Evolutionary conservation across 1,140 invertebrate genomes (phyloP), one percentile per base, ranked within the genome.

Genomic region (Bombus vancouverensis): DNA sequence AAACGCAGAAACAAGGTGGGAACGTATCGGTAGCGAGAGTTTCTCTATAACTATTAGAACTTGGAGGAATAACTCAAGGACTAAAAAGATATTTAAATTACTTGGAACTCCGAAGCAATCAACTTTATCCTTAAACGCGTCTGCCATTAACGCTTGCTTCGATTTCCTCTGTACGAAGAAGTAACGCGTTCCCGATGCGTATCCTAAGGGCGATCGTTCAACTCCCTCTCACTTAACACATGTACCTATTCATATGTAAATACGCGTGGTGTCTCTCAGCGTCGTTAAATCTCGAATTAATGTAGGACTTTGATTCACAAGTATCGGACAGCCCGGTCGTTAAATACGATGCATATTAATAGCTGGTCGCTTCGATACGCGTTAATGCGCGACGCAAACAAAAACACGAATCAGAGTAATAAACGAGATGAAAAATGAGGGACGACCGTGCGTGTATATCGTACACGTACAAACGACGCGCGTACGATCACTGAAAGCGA

Each of bases 281-380:
- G 59, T 84, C 76, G 42, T 85, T 80, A 71, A 85, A 47, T 59
- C 68, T 47, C 77, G 47, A 72, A 85, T 85, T 80, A 85, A 85
- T 73, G 76, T 37, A 73, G 32, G 57, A 80, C 39, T 85, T 80
- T 70, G 77, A 85, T 85, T 80, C 77, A 57, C 77, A 65, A 72
- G 83, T 80, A 85, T 80, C 83, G 42, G 83, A 68, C 83, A 85
- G 82, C 66, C n/a, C 28, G 82, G 37, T 84, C 82, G 75, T 84
- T 84, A 84, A 84, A 78, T 37, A 25, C 82, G 82, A 71, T 84
- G 82, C 77, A 22, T 80, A 85, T 85, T 85, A 85, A 80, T 80
- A 80, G 66, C 68, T 28, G 0, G 28, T 68, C 65, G 74, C 74
- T 53, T 70, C 74, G 81, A 83, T 83, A 77, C 74, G 81, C 62